Percentiles rank a stretch among this genome's conserved stretches.
Evolutionary conservation across 2,113 vertebrate species (phyloP).

Genomic region (Crotalus viridis): DNA sequence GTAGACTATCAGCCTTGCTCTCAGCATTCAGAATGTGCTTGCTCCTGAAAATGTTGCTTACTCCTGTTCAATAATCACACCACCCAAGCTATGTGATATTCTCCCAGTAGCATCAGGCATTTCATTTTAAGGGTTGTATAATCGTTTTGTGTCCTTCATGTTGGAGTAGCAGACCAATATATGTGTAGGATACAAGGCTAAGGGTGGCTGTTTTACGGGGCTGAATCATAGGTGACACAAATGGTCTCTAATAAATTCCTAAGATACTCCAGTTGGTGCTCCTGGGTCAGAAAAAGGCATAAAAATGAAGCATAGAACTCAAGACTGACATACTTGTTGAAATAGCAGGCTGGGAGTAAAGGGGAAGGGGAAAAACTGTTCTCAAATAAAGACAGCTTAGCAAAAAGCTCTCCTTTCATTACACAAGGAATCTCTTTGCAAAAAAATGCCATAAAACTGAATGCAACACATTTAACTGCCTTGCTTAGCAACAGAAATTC

Average conservation of each 20-base stretch:
- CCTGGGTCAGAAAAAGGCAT: not conserved
- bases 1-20: not conserved
- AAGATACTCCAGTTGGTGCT: not conserved
- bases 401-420: not conserved
- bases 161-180: not conserved
- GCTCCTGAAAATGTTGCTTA: not conserved
- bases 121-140: slow-evolving; percentile 26
- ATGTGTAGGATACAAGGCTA: not conserved
- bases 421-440: not conserved
- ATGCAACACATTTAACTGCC: not conserved
- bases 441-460: not conserved
- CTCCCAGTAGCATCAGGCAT: not conserved
- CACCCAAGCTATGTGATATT: not conserved
- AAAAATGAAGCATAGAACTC: not conserved
- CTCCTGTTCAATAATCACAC: not conserved
- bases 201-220: not conserved
- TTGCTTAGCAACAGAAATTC: not conserved
- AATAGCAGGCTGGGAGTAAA: not conserved
- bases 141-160: not conserved
- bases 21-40: not conserved
- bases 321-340: not conserved
- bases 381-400: not conserved
- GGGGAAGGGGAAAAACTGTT: not conserved
- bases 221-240: not conserved
- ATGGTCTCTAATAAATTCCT: not conserved